phyloP scores from a whole-genome alignment of 1,140 invertebrate species.

The Parasteatoda tepidariorum region DNA sequence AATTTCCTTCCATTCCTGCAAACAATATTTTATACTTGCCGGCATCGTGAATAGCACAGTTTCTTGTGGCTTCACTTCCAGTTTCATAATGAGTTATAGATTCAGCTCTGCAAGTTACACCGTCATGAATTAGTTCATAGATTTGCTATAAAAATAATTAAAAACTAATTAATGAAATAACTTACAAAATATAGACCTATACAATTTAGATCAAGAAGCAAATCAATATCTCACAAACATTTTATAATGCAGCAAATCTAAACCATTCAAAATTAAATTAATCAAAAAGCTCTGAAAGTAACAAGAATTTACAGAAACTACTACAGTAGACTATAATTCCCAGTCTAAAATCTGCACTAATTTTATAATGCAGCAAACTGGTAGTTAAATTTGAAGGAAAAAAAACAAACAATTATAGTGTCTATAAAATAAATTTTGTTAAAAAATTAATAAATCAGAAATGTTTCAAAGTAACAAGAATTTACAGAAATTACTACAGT shows the following conservation, averaged over 20 bases:
- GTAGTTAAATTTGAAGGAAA: too few species aligned
- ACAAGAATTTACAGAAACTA: too few species aligned
- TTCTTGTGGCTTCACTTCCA: conserved; percentile 90
- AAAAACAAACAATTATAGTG: too few species aligned
- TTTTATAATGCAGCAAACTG: too few species aligned
- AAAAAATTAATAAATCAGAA: too few species aligned
- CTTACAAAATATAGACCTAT: background rate
- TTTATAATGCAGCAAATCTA: background rate
- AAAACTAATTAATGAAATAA: conserved; percentile 62
- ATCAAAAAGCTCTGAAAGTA: background rate
- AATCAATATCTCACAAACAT: background rate
- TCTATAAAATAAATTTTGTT: too few species aligned
- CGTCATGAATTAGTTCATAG: conserved; percentile 88
- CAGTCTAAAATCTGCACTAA: too few species aligned
- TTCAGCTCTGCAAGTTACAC: conserved; percentile 82
- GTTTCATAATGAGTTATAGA: conserved; percentile 90
- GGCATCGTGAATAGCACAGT: conserved; percentile 77
- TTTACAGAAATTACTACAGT: too few species aligned
- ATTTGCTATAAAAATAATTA: conserved; percentile 79
- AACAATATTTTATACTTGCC: conserved; percentile 81
- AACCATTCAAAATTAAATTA: background rate
- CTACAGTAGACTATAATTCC: too few species aligned
- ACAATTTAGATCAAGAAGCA: background rate
- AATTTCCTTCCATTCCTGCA: conserved; percentile 91
- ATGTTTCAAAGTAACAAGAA: too few species aligned